Evolutionary conservation across 2,113 vertebrate species (phyloP).

Genomic region (Capra hircus): DNA sequence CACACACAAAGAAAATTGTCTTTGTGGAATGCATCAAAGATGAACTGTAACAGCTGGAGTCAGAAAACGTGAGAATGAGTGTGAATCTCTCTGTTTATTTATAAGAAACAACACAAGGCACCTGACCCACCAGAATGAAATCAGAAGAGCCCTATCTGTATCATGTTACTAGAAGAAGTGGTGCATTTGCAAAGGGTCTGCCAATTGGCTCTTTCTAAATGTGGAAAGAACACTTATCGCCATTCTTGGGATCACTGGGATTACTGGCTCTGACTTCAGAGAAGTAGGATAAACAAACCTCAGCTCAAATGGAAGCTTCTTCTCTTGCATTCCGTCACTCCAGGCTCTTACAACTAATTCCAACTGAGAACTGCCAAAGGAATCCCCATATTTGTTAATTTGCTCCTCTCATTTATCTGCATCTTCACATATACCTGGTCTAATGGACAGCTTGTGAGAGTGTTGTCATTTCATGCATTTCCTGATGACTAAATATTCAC

Average conservation of each 20-base stretch:
- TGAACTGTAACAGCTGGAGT: neutral
- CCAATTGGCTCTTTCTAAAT: slow-evolving; percentile 33
- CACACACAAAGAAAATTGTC: neutral
- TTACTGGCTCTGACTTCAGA: slow-evolving; percentile 12
- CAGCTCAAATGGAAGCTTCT: neutral
- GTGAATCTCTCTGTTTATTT: slow-evolving; percentile 30
- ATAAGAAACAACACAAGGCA: neutral
- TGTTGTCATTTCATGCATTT: neutral
- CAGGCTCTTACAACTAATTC: neutral
- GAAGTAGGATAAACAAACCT: slow-evolving; percentile 6
- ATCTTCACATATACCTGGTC: neutral
- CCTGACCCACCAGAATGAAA: neutral
- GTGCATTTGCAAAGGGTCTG: neutral
- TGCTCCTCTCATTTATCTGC: neutral
- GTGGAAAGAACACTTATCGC: slow-evolving; percentile 13
- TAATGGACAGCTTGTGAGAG: neutral
- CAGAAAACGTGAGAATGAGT: neutral
- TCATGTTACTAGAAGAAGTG: neutral
- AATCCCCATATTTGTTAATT: neutral
- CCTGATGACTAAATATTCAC: neutral
- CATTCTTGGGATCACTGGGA: slow-evolving; percentile 33
- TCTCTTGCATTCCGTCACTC: neutral
- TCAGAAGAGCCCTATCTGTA: neutral
- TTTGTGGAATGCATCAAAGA: neutral
- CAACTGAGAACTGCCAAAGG: neutral